Evolutionary conservation across 1,140 invertebrate species (phyloP), one percentile per base, ranked within the genome.

Genomic region (Drosophila dunni): DNA sequence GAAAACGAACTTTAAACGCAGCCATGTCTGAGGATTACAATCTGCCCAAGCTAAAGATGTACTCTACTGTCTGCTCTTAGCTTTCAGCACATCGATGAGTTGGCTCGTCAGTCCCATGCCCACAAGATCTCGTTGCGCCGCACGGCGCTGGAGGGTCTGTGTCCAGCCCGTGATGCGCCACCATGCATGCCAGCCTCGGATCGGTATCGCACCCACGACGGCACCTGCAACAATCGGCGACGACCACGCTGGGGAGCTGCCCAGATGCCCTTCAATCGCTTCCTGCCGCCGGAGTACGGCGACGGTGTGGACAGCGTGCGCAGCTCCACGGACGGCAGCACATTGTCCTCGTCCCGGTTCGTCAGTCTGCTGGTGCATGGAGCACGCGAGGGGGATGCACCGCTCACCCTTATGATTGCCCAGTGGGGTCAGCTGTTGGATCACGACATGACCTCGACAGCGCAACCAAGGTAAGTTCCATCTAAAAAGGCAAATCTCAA

Each of bases 381-480:
- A 56, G 94, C 95, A 11, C 93, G 93, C 61, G 94, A 96, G 66
- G 92, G 94, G 0, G 94, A 95, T 70, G 93, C 93, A 0, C 93
- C 93, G 2, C 92, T 96, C 7, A 97, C 96, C 0, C 95, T 97
- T 45, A 95, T 97, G 94, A 88, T 88, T 42, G 84, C 97, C 94
- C 97, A 97, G 89, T 97, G 96, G 96, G 97, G 97, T 1, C 96
- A 97, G 89, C 95, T 97, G 73, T 81, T 97, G 29, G 96, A 97
- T 91, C 96, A 97, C 82, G 96, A 97, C 88, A 84, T 97, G 13
- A 96, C 96, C 4, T 95, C 96, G 40, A 94, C 95, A 8, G 94
- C 94, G 0, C 94, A 94, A 77, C 94, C 94, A 1, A 79, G 89
- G 86, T 92, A 71, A 86, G 75, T 61, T 56, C 3, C 13, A 5